phyloP scores from a whole-genome alignment of 2,113 vertebrate genomes.

The Microtus oregoni region DNA sequence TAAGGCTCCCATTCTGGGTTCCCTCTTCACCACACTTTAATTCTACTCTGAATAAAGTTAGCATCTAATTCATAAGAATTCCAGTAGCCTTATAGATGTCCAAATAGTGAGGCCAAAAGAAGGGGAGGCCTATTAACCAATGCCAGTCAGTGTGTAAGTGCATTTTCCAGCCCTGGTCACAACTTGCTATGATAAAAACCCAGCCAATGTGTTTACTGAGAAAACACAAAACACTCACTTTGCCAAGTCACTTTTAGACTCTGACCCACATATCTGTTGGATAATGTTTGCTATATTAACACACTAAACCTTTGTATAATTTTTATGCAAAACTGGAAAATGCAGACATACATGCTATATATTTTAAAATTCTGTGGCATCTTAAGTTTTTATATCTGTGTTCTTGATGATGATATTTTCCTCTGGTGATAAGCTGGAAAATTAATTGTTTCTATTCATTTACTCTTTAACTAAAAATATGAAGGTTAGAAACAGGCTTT shows the following conservation, averaged over 20 bases:
- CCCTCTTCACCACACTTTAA: background rate
- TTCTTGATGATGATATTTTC: background rate
- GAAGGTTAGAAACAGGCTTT: conserved; percentile 42
- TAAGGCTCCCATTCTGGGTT: background rate
- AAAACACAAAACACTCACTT: background rate
- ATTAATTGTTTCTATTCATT: background rate
- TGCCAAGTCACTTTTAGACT: background rate
- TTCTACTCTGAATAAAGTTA: background rate
- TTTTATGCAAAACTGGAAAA: background rate
- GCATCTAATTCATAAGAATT: background rate
- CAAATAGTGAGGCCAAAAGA: background rate
- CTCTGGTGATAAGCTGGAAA: background rate
- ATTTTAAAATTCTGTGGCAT: background rate
- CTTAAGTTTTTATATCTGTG: background rate
- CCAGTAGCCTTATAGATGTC: background rate
- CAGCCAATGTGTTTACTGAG: background rate
- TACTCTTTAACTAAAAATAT: conserved; percentile 49
- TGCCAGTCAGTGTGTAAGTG: background rate
- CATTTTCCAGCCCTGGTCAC: background rate
- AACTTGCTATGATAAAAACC: background rate
- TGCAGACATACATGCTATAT: background rate
- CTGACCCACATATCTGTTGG: background rate
- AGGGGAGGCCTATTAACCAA: background rate
- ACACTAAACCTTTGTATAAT: background rate
- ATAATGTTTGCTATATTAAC: background rate